Base-by-base conservation (phyloP, 2,113 vertebrate genomes). In the Rhagologus leucostigma region DNA sequence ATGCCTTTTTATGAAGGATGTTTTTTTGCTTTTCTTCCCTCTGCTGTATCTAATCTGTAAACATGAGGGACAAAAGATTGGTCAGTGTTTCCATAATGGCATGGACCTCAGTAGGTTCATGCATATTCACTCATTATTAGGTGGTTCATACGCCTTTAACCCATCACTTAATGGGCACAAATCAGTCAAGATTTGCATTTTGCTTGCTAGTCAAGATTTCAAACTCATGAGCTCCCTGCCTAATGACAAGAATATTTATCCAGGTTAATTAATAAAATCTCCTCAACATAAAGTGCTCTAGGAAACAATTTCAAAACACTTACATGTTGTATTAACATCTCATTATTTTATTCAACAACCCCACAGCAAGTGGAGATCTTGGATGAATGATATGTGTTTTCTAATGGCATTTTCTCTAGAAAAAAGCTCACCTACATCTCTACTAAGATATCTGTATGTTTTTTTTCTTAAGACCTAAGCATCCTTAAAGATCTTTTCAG, bases 191-290 rank as follows among this genome's bases (percentile, higher is more conserved):
- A 96, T 97, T 94, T 96, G 68, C 75, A 96, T 96, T 96, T 95
- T 93, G 90, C 84, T 95, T 91, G 84, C 63, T 90, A 68, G 63
- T 93, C 56, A 87, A 91, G 46, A 59, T 95, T 95, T 89, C 47
- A 81, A 89, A 93, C 59, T 69, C 62, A 44, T 65, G 53, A 69
- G n/a, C 30, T 93, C 50, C 22, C 47, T 68, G 35, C 21, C 18
- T 84, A 93, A 86, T 13, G 59, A 88, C 57, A 87, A 74, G 78
- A 90, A 95, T 96, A 88, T 93, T 86, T 95, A 96, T 73, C 73
- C 83, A 90, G 89, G 87, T 93, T 96, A 96, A 97, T 87, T 95
- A 93, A 95, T 87, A 81, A 88, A 95, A 90, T 88, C 75, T 90
- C 47, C 57, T 91, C n/a, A 87, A 89, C 73, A 86, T 55, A 74